These are phyloP conservation scores for Cephalopachus bancanus DNA, from an alignment of 2,797 vertebrate genomes.

Conservation along the genomic window DNA sequence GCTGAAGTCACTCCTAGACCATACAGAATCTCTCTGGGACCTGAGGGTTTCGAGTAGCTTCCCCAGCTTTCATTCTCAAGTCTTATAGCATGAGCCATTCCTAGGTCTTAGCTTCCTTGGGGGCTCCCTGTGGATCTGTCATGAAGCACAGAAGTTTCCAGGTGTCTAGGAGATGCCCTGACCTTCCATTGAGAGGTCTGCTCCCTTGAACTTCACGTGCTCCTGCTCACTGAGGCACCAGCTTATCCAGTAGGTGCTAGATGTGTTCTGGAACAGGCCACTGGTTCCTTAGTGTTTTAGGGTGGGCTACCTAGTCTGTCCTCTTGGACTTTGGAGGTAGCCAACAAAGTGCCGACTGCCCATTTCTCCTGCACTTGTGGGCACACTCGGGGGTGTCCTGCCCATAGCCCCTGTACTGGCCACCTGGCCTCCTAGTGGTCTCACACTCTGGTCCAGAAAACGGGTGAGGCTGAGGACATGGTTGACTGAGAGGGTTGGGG, in stretches of 20 bases:
- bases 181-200: not conserved
- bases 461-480: not conserved
- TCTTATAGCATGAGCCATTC: not conserved
- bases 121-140: not conserved
- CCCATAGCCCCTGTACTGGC: fast-evolving
- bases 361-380: fast-evolving
- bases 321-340: not conserved
- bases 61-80: not conserved
- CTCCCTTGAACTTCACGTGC: fast-evolving
- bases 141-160: not conserved
- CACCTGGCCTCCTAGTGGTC: not conserved
- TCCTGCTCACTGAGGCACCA: fast-evolving
- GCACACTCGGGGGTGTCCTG: fast-evolving
- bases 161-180: fast-evolving
- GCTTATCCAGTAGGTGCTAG: fast-evolving
- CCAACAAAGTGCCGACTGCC: not conserved
- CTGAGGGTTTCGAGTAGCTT: not conserved
- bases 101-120: fast-evolving
- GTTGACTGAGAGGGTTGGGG: not conserved
- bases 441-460: not conserved
- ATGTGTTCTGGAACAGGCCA: fast-evolving
- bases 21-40: not conserved
- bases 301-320: not conserved
- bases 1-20: fast-evolving
- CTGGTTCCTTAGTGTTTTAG: fast-evolving